A percentile compares a stretch with the other conserved stretches of the same genome.
phyloP scores from a whole-genome alignment of 2,797 vertebrate species.

The Spheniscus humboldti region DNA sequence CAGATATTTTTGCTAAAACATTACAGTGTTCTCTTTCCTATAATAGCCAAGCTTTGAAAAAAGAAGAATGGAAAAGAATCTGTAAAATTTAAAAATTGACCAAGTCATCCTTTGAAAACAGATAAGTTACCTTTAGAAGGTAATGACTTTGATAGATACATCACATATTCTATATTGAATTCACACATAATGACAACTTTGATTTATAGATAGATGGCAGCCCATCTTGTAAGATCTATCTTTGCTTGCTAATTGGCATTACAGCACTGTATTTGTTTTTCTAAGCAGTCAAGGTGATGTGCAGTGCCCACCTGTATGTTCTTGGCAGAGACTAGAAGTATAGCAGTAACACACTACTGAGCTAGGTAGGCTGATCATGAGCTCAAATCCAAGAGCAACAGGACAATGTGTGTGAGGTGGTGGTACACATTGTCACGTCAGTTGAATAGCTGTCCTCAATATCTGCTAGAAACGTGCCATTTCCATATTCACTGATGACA shows the following conservation, averaged over 20 bases:
- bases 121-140: not conserved
- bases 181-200: not conserved
- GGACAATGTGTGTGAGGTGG: not conserved
- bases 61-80: not conserved
- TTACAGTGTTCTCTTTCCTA: not conserved
- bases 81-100: not conserved
- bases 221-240: not conserved
- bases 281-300: not conserved
- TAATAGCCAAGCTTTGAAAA: not conserved
- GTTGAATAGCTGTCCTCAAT: not conserved
- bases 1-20: not conserved
- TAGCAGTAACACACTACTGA: not conserved
- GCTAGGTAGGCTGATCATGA: not conserved
- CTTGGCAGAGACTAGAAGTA: not conserved
- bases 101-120: not conserved
- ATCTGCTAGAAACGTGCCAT: not conserved
- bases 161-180: not conserved
- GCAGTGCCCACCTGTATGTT: not conserved
- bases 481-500: not conserved
- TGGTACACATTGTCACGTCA: accelerated
- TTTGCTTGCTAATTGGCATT: not conserved
- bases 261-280: not conserved
- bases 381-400: not conserved
- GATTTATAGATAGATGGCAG: not conserved
- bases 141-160: not conserved